Conservation (phyloP, 2,797 vertebrate species). For the Dromococcyx pavoninus region DNA sequence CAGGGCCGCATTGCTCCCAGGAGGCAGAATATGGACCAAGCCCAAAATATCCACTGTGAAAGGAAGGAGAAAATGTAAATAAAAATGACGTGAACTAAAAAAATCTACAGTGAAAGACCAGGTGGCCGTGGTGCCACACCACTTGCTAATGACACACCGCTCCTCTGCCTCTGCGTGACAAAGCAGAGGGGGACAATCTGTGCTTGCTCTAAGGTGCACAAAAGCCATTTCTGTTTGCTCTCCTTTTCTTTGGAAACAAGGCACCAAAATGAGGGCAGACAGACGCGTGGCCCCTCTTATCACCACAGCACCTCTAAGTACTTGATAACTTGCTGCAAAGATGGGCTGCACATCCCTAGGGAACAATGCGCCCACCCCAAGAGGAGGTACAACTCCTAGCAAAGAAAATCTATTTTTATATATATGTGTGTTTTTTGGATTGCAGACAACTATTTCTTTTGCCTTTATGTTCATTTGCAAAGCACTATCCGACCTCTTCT, state of each 20-base stretch:
- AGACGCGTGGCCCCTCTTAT: too few species aligned
- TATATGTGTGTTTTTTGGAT: neutral
- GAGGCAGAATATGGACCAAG: neutral
- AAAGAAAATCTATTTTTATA: neutral
- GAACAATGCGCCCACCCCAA: rapidly evolving
- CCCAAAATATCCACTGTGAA: neutral
- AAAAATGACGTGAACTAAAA: neutral
- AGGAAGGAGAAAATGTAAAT: neutral
- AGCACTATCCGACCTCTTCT: neutral
- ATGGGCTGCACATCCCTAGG: neutral
- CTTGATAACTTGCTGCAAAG: neutral
- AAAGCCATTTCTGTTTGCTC: too few species aligned
- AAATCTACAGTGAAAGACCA: rapidly evolving
- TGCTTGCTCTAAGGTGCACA: rapidly evolving
- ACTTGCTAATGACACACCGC: neutral
- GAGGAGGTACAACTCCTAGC: neutral
- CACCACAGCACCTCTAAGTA: neutral
- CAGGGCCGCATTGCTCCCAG: neutral
- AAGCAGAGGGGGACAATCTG: neutral
- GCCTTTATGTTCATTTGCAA: neutral
- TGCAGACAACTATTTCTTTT: neutral
- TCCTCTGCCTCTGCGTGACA: rapidly evolving
- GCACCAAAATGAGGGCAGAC: neutral
- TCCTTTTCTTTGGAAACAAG: neutral
- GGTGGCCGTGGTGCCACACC: neutral